Conservation (phyloP, 2,797 vertebrate genomes). For the Smutsia temminckii region DNA sequence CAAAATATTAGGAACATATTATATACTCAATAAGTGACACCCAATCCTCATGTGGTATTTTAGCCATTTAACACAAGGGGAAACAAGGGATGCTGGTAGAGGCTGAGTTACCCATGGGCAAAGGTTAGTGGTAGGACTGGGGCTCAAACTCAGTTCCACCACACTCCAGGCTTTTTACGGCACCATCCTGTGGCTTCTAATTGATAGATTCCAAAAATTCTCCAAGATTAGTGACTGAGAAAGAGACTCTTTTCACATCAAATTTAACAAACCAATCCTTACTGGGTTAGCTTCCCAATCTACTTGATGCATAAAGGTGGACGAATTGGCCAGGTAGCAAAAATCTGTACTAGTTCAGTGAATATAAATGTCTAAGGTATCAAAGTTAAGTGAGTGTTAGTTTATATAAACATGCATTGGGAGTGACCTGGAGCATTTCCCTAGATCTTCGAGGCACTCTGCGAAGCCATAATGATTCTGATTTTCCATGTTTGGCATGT, state of each 20-base stretch:
- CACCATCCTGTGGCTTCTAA: not conserved
- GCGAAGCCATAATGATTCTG: not conserved
- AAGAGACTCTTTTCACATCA: not conserved
- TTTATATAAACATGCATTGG: not conserved
- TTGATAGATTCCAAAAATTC: not conserved
- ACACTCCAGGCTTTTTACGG: not conserved
- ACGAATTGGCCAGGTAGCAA: not conserved
- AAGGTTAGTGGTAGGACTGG: not conserved
- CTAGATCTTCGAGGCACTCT: not conserved
- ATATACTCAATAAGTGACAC: not conserved
- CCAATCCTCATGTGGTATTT: not conserved
- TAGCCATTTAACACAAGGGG: not conserved
- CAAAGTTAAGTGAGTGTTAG: not conserved
- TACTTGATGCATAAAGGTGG: not conserved
- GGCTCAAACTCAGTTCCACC: not conserved
- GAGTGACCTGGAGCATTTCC: not conserved
- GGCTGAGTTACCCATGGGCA: not conserved
- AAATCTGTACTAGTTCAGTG: not conserved
- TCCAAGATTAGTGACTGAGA: not conserved
- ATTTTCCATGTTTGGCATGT: not conserved
- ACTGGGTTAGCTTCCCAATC: not conserved
- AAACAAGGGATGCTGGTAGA: not conserved
- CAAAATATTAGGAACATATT: not conserved
- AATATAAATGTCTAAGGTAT: not conserved
- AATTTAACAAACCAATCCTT: not conserved